Evolutionary conservation across 2,113 vertebrate genomes (phyloP).

Genomic region (Paraplagusia blochii): DNA sequence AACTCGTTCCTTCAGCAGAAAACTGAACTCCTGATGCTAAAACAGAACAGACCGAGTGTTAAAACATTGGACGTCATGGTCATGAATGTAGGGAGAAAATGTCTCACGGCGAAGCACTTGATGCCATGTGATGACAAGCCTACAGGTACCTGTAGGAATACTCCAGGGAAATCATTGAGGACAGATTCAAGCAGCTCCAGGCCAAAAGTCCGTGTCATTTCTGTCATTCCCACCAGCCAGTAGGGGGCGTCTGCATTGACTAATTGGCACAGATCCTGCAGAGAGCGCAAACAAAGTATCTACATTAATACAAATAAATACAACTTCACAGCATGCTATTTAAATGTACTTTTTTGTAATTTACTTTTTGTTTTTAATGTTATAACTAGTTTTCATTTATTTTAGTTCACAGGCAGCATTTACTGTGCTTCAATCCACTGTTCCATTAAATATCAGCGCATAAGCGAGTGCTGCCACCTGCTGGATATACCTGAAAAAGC

Average conservation of each 20-base stretch:
- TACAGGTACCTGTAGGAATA: conserved; percentile 84
- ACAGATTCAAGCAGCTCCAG: conserved; percentile 97
- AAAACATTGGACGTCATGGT: too few species aligned
- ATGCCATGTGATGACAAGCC: background rate
- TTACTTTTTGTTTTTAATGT: too few species aligned
- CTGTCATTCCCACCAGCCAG: conserved; percentile 98
- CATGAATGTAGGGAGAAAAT: too few species aligned
- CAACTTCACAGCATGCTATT: too few species aligned
- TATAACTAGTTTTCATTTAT: too few species aligned
- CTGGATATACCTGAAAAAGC: conserved; percentile 91
- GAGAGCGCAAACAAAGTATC: conserved; percentile 6
- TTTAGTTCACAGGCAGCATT: too few species aligned
- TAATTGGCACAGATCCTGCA: conserved; percentile 93
- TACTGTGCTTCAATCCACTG: too few species aligned
- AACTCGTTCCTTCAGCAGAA: conserved; percentile 95
- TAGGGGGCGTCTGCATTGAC: conserved; percentile 98
- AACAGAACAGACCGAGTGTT: conserved; percentile 10
- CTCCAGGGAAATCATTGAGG: conserved; percentile 94
- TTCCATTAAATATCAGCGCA: background rate
- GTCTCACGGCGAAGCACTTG: background rate
- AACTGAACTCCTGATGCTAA: conserved; percentile 97
- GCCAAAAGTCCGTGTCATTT: conserved; percentile 97
- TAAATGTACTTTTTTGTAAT: too few species aligned
- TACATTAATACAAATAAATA: conserved; percentile 18
- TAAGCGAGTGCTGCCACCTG: conserved; percentile 33